Base-by-base conservation (phyloP, 2,888 invertebrate genomes). In the Xestia ashworthii region DNA sequence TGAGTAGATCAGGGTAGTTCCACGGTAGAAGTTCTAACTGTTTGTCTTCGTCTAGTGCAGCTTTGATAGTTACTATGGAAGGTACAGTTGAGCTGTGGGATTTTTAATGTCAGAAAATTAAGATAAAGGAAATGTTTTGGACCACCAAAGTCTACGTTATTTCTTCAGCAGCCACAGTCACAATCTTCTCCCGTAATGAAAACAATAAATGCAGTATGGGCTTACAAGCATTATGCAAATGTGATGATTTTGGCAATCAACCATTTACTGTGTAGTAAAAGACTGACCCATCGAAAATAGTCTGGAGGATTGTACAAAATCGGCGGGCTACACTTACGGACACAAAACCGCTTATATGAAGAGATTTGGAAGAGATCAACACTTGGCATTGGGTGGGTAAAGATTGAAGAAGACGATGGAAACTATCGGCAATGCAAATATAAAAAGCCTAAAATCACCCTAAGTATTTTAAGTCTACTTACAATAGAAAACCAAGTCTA, bases 1-100 rank as follows among this genome's bases (percentile, higher is more conserved):
- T 79, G 50, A 44, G 50, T 76, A 73, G 69, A 90, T 89, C 87
- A 89, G 84, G 86, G 84, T 85, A 84, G 88, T 84, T 85, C 81
- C 76, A 76, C 73, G 41, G 72, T 72, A 73, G 73, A 44, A 44
- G 87, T 78, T 74, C 79, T 86, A 85, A 77, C 82, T 74, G 76
- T 82, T 80, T 84, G 60, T 38, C 70, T 75, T 75, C 32, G 25
- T 69, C 46, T 72, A 66, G 32, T 46, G 25, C 9, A 22, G 50
- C 44, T 71, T 58, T 71, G 38, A 62, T 48, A 53, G n/a, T 16
- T 25, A 32, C 41, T 44, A 5, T 38, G 5, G n/a, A 38, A 55
- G 2, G 14, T 72, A 16, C 14, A 8, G 48, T 69, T 46, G 19
- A 69, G 19, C 58, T 71, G 32, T 50, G 41, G 32, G 68, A 11